Evolutionary conservation across 2,797 vertebrate species (phyloP).

Genomic region (Todus mexicanus): DNA sequence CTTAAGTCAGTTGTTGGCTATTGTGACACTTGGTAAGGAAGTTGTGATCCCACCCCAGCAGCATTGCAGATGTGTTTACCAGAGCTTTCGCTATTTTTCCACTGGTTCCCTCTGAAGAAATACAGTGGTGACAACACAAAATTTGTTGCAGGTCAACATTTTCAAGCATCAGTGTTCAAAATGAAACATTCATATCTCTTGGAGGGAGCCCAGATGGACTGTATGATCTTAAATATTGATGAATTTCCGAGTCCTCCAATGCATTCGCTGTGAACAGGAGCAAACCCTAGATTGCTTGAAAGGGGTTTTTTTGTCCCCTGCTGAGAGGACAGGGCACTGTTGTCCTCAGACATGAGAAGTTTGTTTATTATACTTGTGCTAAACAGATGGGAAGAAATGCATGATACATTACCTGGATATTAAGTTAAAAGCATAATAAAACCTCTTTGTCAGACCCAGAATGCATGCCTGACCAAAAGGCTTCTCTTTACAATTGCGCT

Average conservation of each 20-base stretch:
- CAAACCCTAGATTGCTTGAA: not conserved
- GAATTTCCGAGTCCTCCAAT: not conserved
- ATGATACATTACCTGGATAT: not conserved
- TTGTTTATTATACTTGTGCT: not conserved
- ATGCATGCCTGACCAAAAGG: not conserved
- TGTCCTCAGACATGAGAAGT: not conserved
- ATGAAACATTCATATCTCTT: not conserved
- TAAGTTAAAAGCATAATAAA: not conserved
- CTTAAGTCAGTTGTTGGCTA: not conserved
- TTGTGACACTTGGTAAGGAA: not conserved
- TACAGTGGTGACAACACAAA: not conserved
- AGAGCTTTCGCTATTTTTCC: not conserved
- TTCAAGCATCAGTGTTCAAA: not conserved
- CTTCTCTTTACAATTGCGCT: not conserved
- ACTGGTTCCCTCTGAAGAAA: not conserved
- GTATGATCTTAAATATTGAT: not conserved
- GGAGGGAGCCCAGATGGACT: not conserved
- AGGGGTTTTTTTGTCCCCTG: not conserved
- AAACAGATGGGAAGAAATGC: not conserved
- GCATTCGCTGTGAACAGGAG: not conserved
- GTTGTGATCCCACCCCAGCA: not conserved
- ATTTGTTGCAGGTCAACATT: not conserved
- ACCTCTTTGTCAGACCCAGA: not conserved
- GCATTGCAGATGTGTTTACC: not conserved
- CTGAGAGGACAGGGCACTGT: not conserved